Base-by-base conservation (phyloP, 2,797 vertebrate genomes). In the Sebastes steindachneri region DNA sequence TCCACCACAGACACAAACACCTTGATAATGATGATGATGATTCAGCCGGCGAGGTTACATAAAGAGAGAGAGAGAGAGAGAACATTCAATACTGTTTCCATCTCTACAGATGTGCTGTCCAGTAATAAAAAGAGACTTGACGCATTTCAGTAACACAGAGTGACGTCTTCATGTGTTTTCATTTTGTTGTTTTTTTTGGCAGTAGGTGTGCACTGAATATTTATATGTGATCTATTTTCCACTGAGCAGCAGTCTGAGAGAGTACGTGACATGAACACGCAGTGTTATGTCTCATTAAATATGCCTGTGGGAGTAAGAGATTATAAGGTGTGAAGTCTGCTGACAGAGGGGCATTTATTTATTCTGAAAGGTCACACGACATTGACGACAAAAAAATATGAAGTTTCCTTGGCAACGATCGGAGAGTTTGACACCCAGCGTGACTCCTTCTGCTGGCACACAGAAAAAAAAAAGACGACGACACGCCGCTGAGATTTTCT, bases 1-100 rank as follows among this genome's bases (percentile, higher is more conserved):
- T 31, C 82, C 23, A 29, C 23, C n/a, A 29, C n/a, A 0, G 19
- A 84, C 53, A 41, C 59, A 58, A 79, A 68, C 64, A 69, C 77
- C 83, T 76, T 79, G 48, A 72, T 68, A 78, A 73, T 31, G 29
- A 77, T 86, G 86, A 85, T 73, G 28, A 63, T 63, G 59, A 62
- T 35, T 87, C 88, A 88, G 23, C 58, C 35, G 26, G 64, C 1
- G 7, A 33, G 68, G 72, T 84, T 86, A 80, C 2, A 57, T 85
- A 86, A 79, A 79, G 55, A 59, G 37, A 17, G 73, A 19, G 10
- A 6, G 37, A 63, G 35, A 54, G 35, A 37, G 35, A 37, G 35
- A 37, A 4, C 33, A 60, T 33, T 59, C 64, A 55, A 1, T 33
- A 14, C 29, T 4, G 14, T 74, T 76, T 62, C 57, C 68, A 79